A percentile compares a stretch with the other conserved stretches of the same genome.
phyloP scores from a whole-genome alignment of 2,888 invertebrate genomes.

The Spodoptera picta region DNA sequence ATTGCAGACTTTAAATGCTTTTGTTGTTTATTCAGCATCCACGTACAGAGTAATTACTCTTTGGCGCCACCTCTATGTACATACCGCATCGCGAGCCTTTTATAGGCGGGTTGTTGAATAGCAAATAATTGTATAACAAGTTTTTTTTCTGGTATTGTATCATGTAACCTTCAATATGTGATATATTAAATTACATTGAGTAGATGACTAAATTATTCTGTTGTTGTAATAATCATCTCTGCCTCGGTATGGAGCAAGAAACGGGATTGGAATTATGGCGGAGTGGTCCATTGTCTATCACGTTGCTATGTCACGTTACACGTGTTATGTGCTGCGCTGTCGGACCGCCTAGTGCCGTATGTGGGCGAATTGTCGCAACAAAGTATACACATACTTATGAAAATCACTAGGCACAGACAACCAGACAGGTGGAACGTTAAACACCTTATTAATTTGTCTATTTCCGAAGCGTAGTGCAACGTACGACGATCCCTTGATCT shows the following conservation, averaged over 20 bases:
- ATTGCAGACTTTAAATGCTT: constrained; percentile 65
- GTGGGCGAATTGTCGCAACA: constrained; percentile 73
- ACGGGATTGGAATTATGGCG: constrained; percentile 69
- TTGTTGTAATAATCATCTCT: constrained; percentile 73
- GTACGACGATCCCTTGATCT: constrained; percentile 59
- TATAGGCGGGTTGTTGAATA: constrained; percentile 52
- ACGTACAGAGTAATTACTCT: constrained; percentile 66
- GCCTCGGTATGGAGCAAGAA: constrained; percentile 65
- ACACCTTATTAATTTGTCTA: constrained; percentile 52
- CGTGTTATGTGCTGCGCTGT: constrained; percentile 70
- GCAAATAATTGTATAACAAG: constrained; percentile 60
- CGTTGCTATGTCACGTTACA: constrained; percentile 80
- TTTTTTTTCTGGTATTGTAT: constrained; percentile 57
- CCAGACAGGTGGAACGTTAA: constrained; percentile 42
- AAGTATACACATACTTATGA: constrained; percentile 40
- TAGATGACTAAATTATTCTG: constrained; percentile 72
- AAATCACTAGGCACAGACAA: constrained; percentile 23
- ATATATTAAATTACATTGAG: constrained; percentile 61
- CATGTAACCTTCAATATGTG: constrained; percentile 63
- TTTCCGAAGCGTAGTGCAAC: constrained; percentile 47
- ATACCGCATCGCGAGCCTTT: constrained; percentile 53
- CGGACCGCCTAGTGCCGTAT: constrained; percentile 50
- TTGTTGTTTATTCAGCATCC: constrained; percentile 69
- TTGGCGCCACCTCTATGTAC: constrained; percentile 70
- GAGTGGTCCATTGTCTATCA: constrained; percentile 78